Evolutionary conservation across 2,888 invertebrate genomes (phyloP).

Genomic region (Drosophila melanocephala): DNA sequence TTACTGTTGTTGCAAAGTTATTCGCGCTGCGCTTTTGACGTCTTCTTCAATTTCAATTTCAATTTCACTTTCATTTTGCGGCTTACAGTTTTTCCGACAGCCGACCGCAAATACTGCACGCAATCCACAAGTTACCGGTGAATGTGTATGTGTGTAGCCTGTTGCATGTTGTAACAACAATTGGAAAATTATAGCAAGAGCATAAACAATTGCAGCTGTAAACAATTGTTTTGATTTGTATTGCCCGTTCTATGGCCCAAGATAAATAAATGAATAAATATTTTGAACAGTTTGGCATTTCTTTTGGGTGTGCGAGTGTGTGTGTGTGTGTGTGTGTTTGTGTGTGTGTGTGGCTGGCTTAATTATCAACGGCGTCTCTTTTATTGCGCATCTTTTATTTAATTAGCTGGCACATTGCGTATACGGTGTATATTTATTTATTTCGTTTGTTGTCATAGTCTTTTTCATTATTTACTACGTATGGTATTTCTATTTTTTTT

Average conservation of each 20-base stretch:
- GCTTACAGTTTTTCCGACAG: conserved; percentile 72
- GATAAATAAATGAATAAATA: conserved; percentile 33
- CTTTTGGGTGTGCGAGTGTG: conserved; percentile 6
- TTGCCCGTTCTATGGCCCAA: conserved; percentile 50
- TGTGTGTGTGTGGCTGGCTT: conserved; percentile 4
- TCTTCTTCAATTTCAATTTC: conserved; percentile 79
- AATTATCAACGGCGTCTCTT: conserved; percentile 32
- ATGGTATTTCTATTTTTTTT: neutral
- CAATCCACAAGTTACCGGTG: conserved; percentile 51
- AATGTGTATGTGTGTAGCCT: conserved; percentile 28
- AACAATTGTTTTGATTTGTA: conserved; percentile 40
- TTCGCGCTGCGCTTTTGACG: conserved; percentile 57
- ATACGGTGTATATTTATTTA: conserved; percentile 44
- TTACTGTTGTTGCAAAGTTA: conserved; percentile 17
- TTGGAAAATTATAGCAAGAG: conserved; percentile 69
- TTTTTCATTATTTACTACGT: conserved; percentile 1
- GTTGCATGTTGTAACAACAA: conserved; percentile 74
- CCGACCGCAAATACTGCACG: conserved; percentile 67
- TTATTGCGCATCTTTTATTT: conserved; percentile 50
- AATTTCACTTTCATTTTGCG: conserved; percentile 79
- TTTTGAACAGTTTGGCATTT: conserved; percentile 26
- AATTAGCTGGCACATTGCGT: conserved; percentile 60
- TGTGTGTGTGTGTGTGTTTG: neutral
- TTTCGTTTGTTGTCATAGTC: conserved; percentile 6
- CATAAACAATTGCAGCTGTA: conserved; percentile 56